phyloP scores from a whole-genome alignment of 2,888 invertebrate genomes.

The Julus scandinavius region DNA sequence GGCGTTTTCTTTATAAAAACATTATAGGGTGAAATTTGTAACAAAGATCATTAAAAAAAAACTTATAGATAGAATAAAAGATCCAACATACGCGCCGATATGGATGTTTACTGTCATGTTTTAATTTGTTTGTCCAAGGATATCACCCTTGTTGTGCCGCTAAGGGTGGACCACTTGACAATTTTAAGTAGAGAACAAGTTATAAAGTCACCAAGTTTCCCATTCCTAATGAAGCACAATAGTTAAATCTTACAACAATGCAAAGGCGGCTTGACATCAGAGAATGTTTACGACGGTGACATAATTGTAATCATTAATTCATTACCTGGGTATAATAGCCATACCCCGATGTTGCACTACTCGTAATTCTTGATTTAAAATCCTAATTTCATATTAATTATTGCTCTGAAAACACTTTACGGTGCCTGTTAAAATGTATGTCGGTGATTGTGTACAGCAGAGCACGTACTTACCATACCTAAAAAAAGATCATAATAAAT shows the following conservation, averaged over 20 bases:
- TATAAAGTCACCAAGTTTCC: neutral
- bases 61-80: neutral
- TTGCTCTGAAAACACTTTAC: neutral
- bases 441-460: neutral
- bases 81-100: neutral
- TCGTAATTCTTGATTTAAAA: neutral
- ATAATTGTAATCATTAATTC: neutral
- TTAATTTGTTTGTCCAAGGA: neutral
- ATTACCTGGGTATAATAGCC: neutral
- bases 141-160: slow-evolving; percentile 15
- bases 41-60: neutral
- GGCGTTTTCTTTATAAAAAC: neutral
- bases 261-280: neutral
- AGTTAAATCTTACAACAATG: neutral
- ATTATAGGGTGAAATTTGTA: neutral
- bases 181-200: neutral
- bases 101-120: slow-evolving; percentile 23
- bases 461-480: slow-evolving; percentile 10
- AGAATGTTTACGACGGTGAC: neutral
- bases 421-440: neutral
- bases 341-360: neutral
- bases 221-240: neutral
- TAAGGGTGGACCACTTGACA: slow-evolving; percentile 5
- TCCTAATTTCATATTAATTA: slow-evolving; percentile 38
- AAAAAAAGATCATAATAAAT: slow-evolving; percentile 25